phyloP scores from a whole-genome alignment of 2,797 vertebrate genomes.

The Tenualosa ilisha region DNA sequence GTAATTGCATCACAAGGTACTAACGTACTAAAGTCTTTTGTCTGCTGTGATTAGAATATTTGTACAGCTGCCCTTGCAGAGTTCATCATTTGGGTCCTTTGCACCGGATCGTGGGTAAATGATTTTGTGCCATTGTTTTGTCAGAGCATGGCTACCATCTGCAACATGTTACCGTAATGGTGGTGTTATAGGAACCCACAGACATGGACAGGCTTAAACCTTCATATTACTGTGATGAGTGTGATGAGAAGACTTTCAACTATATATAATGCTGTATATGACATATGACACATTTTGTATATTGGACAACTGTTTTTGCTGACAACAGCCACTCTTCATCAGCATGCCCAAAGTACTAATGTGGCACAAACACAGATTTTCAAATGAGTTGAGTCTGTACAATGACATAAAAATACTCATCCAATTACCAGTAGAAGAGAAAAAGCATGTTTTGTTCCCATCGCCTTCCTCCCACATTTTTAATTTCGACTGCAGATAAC shows the following conservation, averaged over 20 bases:
- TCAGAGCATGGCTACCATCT: neutral
- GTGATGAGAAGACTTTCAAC: too few relatives aligned
- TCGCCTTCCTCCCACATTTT: neutral
- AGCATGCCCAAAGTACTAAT: too few relatives aligned
- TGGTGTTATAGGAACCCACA: too few relatives aligned
- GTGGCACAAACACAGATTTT: neutral
- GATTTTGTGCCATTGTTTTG: neutral
- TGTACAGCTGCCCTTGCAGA: too few relatives aligned
- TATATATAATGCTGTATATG: too few relatives aligned
- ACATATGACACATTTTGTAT: too few relatives aligned
- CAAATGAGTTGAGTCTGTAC: neutral
- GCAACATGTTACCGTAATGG: too few relatives aligned
- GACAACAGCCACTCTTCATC: too few relatives aligned
- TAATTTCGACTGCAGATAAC: neutral
- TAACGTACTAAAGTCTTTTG: neutral
- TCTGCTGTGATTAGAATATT: too few relatives aligned
- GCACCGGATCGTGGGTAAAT: neutral
- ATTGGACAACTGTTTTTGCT: too few relatives aligned
- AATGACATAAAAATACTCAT: neutral
- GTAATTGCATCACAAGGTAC: neutral
- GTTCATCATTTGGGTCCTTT: neutral
- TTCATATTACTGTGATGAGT: too few relatives aligned
- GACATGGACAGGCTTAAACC: too few relatives aligned
- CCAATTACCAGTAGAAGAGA: neutral
- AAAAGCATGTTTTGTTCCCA: neutral